phyloP scores from a whole-genome alignment of 2,888 invertebrate species.

The Elegia similella region DNA sequence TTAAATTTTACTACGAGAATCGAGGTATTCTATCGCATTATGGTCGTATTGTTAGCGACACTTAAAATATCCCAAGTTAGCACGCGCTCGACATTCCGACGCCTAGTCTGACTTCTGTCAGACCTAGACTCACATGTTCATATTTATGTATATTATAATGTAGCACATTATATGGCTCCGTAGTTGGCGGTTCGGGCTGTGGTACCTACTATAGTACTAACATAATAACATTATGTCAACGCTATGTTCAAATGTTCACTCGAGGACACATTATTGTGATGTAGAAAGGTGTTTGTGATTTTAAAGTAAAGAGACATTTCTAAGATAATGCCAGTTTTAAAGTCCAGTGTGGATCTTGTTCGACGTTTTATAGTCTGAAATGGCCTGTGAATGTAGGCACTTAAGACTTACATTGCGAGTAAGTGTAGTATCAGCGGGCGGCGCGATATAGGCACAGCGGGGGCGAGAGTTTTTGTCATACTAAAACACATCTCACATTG shows the following conservation, averaged over 20 bases:
- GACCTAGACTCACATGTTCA: constrained; percentile 35
- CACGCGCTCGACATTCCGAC: constrained; percentile 37
- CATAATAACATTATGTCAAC: constrained; percentile 45
- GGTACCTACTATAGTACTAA: constrained; percentile 20
- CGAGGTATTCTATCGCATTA: constrained; percentile 39
- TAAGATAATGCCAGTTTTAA: constrained; percentile 15
- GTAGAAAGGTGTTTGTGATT: constrained; percentile 36
- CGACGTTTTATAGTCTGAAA: constrained; percentile 13
- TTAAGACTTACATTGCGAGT: constrained; percentile 13
- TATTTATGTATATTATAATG: constrained; percentile 38
- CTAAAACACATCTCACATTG: constrained; percentile 15
- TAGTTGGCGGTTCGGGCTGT: constrained; percentile 31
- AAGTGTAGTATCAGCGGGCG: constrained; percentile 14
- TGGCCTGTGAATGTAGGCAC: constrained; percentile 14
- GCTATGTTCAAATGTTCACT: constrained; percentile 43
- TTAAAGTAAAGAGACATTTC: constrained; percentile 31
- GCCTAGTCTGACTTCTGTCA: constrained; percentile 35
- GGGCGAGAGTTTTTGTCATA: constrained; percentile 16
- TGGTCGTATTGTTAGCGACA: constrained; percentile 39
- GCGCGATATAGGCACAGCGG: constrained; percentile 14
- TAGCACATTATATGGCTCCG: constrained; percentile 41
- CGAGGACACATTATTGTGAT: constrained; percentile 40
- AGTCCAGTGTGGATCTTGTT: constrained; percentile 2
- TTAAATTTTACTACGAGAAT: constrained; percentile 51
- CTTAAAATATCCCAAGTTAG: constrained; percentile 33